These are phyloP conservation scores for Bombus terrestris DNA, from an alignment of 1,140 invertebrate genomes.

Conservation along the genomic window DNA sequence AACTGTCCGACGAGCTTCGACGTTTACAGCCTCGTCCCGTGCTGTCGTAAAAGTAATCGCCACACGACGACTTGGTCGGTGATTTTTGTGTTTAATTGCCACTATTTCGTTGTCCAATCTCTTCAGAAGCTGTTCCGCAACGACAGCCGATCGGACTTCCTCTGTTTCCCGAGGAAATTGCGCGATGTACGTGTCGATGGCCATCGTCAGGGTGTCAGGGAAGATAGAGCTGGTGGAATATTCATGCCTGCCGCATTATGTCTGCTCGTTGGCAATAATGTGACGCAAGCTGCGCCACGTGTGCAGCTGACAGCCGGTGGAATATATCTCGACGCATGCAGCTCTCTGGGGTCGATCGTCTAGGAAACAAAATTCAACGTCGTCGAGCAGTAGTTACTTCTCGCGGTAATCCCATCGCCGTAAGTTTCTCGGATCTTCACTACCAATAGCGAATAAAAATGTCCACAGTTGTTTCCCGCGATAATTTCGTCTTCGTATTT, in stretches of 20 bases:
- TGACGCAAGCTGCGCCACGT: constrained; percentile 52
- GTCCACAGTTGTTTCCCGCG: no score
- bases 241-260: constrained; percentile 56
- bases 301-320: constrained; percentile 40
- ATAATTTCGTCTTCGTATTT: no score
- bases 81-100: neutral
- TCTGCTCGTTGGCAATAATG: constrained; percentile 50
- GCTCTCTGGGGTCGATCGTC: neutral
- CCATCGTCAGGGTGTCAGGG: constrained; percentile 48
- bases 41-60: neutral
- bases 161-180: neutral
- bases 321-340: neutral
- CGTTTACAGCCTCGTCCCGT: neutral
- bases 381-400: neutral
- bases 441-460: no score
- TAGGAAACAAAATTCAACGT: neutral
- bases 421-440: no score
- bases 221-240: constrained; percentile 55
- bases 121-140: no score
- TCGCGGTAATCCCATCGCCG: neutral
- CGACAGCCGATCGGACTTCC: neutral
- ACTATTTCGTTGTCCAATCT: no score
- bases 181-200: neutral
- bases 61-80: neutral
- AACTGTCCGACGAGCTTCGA: neutral